Evolutionary conservation across 2,797 vertebrate genomes (phyloP).

Genomic region (Lates japonicus): DNA sequence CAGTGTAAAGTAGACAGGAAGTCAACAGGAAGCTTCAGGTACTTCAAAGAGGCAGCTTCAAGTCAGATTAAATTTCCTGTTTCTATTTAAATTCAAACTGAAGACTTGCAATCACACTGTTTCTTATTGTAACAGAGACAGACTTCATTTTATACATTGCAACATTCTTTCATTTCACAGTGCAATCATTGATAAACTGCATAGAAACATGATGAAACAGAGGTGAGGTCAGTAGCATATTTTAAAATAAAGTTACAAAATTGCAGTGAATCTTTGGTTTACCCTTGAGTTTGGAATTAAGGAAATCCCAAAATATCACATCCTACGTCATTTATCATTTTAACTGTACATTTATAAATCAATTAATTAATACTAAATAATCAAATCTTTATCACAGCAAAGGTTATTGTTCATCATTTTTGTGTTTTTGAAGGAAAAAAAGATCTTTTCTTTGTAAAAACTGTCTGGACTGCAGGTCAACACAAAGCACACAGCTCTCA

Average conservation of each 20-base stretch:
- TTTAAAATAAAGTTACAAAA: constrained; percentile 27
- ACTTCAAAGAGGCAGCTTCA: constrained; percentile 20
- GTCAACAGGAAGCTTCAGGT: constrained; percentile 20
- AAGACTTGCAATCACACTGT: constrained; percentile 17
- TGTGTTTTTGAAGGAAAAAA: neutral
- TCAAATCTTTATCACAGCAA: neutral
- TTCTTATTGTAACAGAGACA: constrained; percentile 14
- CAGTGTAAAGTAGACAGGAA: neutral
- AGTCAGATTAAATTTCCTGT: neutral
- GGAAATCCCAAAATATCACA: constrained; percentile 11
- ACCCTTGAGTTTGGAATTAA: constrained; percentile 18
- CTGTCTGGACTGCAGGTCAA: constrained; percentile 10
- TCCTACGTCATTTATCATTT: neutral
- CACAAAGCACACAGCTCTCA: constrained; percentile 30
- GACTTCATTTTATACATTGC: neutral
- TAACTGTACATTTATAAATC: constrained; percentile 2
- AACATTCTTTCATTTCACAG: constrained; percentile 35
- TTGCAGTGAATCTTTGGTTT: constrained; percentile 38
- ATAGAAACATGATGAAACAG: constrained; percentile 27
- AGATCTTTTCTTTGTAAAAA: constrained; percentile 23
- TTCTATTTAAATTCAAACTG: constrained; percentile 22
- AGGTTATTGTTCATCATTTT: neutral
- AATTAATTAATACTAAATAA: neutral
- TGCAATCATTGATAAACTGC: constrained; percentile 24
- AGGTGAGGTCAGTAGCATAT: constrained; percentile 23